phyloP scores from a whole-genome alignment of 2,888 invertebrate species.

The Archips xylosteana region DNA sequence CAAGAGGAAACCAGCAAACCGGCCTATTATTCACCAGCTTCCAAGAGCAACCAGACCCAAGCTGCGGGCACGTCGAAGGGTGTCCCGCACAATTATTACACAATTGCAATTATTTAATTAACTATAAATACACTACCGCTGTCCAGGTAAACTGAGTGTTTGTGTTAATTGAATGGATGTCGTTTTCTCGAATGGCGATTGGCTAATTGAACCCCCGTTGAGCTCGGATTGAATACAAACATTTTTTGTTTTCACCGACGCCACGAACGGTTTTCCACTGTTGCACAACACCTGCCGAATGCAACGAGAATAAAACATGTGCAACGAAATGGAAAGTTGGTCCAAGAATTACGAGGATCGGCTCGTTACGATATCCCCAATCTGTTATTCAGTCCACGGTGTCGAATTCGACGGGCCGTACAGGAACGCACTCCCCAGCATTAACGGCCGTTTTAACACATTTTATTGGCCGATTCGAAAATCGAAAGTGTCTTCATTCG shows the following conservation, averaged over 20 bases:
- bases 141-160: constrained; percentile 6
- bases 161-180: constrained; percentile 27
- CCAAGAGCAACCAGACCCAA: too few relatives aligned
- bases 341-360: constrained; percentile 51
- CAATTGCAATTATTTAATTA: constrained; percentile 13
- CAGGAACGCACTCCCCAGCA: constrained; percentile 30
- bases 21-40: too few relatives aligned
- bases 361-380: constrained; percentile 46
- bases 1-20: too few relatives aligned
- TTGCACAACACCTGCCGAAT: constrained; percentile 54
- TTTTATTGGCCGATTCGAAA: constrained; percentile 58
- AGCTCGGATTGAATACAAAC: constrained; percentile 42
- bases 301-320: constrained; percentile 60
- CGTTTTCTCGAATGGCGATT: constrained; percentile 40
- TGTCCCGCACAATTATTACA: too few relatives aligned
- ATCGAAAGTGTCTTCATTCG: constrained; percentile 66
- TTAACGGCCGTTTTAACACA: constrained; percentile 42
- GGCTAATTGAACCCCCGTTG: constrained; percentile 41
- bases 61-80: too few relatives aligned
- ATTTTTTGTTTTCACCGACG: constrained; percentile 41
- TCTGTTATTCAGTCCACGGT: constrained; percentile 63
- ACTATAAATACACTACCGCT: constrained; percentile 9
- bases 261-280: constrained; percentile 47
- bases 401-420: constrained; percentile 46
- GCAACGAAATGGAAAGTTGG: constrained; percentile 74